Base-by-base conservation (phyloP, 2,888 invertebrate genomes). In the Gibbula magus region DNA sequence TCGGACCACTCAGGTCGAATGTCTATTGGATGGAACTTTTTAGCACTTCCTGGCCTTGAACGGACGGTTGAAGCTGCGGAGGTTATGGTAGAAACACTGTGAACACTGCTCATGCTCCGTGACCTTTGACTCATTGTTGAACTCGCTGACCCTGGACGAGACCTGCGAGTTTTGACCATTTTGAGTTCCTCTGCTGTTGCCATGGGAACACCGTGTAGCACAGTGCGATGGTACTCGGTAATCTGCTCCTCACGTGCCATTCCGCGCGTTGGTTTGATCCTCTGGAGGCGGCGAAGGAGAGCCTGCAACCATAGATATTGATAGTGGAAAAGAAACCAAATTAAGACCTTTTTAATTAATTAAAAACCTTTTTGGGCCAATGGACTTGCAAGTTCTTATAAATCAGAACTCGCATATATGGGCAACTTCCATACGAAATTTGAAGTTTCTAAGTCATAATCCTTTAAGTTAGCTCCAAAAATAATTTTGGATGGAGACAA, bases 241-340 rank as follows among this genome's bases (percentile, higher is more conserved):
- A 90, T 83, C 81, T 89, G 89, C 35, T 90, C 88, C 16, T 85
- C 80, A 13, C 88, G 81, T 18, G 89, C 86, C 83, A 91, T 87
- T 8, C 89, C 88, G 32, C 82, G 82, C 2, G 87, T 86, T 16
- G 90, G 85, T 35, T 83, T 85, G n/a, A 88, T 83, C 20, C 83
- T 84, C 79, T 90, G 87, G 29, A 91, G 83, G 18, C 91, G 84
- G 32, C 81, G 83, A 76, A 91, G 80, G 53, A 91, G 85, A 77
- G 87, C 85, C 91, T 91, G 87, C 45, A 86, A 82, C 29, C 52
- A 35, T 76, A 39, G 35, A 25, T 25, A 2, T 2, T 25, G 13
- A n/a, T 56, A 25, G 8, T 56, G 3, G 4, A 56, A 45, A 8
- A 5, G 35, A 35, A 35, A 35, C 35, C 35, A 35, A 35, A 3